Percentiles rank a stretch among this genome's conserved stretches.
These are phyloP conservation scores for Sinelater perroti DNA, from an alignment of 2,888 invertebrate genomes.

Conservation along the genomic window DNA sequence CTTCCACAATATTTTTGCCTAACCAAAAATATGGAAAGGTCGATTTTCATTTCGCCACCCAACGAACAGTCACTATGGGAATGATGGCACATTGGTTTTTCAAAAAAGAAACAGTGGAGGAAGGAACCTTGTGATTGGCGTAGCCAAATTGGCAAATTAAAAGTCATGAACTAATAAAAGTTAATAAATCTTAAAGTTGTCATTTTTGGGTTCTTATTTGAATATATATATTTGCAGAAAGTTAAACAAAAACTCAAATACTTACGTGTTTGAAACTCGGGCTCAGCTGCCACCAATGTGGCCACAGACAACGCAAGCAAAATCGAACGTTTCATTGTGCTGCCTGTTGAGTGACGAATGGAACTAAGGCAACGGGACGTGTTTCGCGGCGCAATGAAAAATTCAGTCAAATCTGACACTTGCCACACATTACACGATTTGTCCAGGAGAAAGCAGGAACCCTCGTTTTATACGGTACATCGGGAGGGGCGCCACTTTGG, in stretches of 20 bases:
- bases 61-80: too few species aligned
- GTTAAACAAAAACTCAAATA: neutral
- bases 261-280: conserved; percentile 17
- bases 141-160: too few species aligned
- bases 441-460: conserved; percentile 37
- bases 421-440: conserved; percentile 32
- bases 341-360: neutral
- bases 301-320: neutral
- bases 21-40: too few species aligned
- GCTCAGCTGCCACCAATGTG: neutral
- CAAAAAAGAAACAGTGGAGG: neutral
- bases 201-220: too few species aligned
- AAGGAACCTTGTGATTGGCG: neutral
- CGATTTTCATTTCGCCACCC: too few species aligned
- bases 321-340: neutral
- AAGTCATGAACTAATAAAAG: neutral
- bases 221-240: too few species aligned
- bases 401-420: conserved; percentile 21
- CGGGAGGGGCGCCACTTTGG: conserved; percentile 28
- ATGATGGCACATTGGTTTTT: neutral
- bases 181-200: too few species aligned
- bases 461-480: conserved; percentile 41
- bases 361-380: neutral
- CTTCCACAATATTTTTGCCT: too few species aligned
- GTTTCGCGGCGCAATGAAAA: conserved; percentile 3